phyloP scores from a whole-genome alignment of 2,113 vertebrate genomes.

The Charadrius vociferus region DNA sequence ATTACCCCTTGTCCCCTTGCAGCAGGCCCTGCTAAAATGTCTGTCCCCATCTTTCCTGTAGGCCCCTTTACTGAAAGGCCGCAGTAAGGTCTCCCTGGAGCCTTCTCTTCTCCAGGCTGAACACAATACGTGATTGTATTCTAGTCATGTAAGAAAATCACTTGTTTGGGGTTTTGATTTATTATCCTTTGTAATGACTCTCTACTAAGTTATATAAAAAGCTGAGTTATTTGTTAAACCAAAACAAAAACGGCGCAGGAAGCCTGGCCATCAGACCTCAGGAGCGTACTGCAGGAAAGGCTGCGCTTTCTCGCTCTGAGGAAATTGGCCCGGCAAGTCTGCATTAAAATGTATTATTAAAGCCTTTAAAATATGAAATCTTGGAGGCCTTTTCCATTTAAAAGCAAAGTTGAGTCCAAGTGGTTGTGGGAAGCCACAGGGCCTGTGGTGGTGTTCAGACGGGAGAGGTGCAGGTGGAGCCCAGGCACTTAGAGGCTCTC shows the following conservation, averaged over 20 bases:
- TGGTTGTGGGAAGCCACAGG: not conserved
- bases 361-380: not conserved
- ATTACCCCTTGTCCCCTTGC: too few species aligned
- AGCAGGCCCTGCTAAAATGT: too few species aligned
- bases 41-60: too few species aligned
- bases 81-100: too few species aligned
- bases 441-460: fast-evolving
- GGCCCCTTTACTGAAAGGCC: too few species aligned
- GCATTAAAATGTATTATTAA: not conserved
- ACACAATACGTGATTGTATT: too few species aligned
- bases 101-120: too few species aligned
- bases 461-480: not conserved
- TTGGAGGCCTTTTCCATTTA: not conserved
- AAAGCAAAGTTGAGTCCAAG: not conserved
- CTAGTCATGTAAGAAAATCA: not conserved
- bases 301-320: not conserved
- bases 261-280: not conserved
- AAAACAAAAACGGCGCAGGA: not conserved
- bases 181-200: not conserved
- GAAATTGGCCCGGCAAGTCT: not conserved
- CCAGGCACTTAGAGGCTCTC: not conserved
- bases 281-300: fast-evolving
- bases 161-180: not conserved
- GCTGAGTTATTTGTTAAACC: not conserved
- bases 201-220: not conserved